Evolutionary conservation across 2,888 invertebrate genomes (phyloP).

Genomic region (Mayetiola destructor): DNA sequence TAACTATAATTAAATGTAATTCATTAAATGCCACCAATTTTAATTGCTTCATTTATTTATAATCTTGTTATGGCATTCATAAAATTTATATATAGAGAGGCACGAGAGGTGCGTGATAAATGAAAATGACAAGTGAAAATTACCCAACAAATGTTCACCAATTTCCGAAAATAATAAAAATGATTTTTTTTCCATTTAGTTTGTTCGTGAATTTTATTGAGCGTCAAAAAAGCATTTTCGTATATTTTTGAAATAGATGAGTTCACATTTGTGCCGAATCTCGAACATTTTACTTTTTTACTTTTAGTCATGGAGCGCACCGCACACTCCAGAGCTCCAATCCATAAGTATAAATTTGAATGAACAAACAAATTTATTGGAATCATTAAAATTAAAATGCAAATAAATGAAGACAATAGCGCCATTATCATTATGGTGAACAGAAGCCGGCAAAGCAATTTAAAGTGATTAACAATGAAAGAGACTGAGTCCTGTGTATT

Average conservation of each 20-base stretch:
- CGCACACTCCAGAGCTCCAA: too few relatives aligned
- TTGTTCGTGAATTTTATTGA: constrained; percentile 8
- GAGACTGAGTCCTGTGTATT: neutral
- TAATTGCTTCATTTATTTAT: constrained; percentile 2
- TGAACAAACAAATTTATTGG: constrained; percentile 7
- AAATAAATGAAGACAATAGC: neutral
- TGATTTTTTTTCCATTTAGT: too few relatives aligned
- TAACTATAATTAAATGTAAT: constrained; percentile 8
- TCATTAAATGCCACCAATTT: constrained; percentile 8
- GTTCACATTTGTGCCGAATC: neutral
- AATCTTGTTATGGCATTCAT: too few relatives aligned
- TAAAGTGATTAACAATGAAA: constrained; percentile 6
- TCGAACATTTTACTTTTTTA: too few relatives aligned
- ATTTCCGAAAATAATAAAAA: constrained; percentile 7
- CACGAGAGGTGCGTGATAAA: constrained; percentile 3
- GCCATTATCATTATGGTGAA: neutral
- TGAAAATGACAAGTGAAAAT: constrained; percentile 8
- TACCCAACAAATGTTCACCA: constrained; percentile 3
- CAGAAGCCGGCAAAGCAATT: neutral
- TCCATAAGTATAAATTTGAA: constrained; percentile 6
- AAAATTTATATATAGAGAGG: neutral
- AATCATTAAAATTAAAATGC: constrained; percentile 11
- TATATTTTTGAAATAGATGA: neutral
- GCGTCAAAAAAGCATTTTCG: neutral
- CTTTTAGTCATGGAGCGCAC: too few relatives aligned